Evolutionary conservation across 2,888 invertebrate species (phyloP).

Genomic region (Pinctada fucata): DNA sequence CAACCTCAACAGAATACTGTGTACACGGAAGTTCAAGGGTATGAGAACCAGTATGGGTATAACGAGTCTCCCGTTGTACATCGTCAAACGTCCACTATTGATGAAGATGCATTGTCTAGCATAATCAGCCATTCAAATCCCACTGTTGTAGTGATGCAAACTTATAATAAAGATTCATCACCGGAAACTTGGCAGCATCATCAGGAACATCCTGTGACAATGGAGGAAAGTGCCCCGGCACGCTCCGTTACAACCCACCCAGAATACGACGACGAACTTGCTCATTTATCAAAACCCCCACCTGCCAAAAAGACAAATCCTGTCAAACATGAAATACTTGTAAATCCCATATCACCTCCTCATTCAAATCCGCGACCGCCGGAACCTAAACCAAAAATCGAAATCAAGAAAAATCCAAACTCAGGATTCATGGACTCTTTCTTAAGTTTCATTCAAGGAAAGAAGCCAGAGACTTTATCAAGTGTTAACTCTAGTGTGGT

Average conservation of each 20-base stretch:
- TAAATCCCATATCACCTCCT: constrained; percentile 26
- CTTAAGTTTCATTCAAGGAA: constrained; percentile 72
- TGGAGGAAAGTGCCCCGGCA: constrained; percentile 52
- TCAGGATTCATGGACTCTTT: constrained; percentile 69
- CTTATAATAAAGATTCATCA: background rate
- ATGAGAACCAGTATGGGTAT: constrained; percentile 25
- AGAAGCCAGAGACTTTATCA: constrained; percentile 73
- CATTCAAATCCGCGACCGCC: constrained; percentile 34
- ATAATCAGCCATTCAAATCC: constrained; percentile 52
- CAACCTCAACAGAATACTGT: constrained; percentile 7
- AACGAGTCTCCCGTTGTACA: constrained; percentile 8
- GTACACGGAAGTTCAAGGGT: constrained; percentile 28
- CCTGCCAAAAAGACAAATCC: constrained; percentile 24
- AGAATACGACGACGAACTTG: constrained; percentile 69
- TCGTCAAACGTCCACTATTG: constrained; percentile 55
- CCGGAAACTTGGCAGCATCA: constrained; percentile 4
- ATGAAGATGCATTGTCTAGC: constrained; percentile 63
- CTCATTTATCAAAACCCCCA: constrained; percentile 60
- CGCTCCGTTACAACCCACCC: constrained; percentile 51
- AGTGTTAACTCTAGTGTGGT: constrained; percentile 70
- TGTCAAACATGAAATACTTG: constrained; percentile 1
- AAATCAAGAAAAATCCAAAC: constrained; percentile 45
- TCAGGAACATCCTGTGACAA: constrained; percentile 43
- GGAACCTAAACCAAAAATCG: constrained; percentile 29
- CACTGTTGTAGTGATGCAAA: background rate